These are phyloP conservation scores for Drosophila malerkotliana DNA, from an alignment of 1,140 invertebrate genomes.

Conservation along the genomic window DNA sequence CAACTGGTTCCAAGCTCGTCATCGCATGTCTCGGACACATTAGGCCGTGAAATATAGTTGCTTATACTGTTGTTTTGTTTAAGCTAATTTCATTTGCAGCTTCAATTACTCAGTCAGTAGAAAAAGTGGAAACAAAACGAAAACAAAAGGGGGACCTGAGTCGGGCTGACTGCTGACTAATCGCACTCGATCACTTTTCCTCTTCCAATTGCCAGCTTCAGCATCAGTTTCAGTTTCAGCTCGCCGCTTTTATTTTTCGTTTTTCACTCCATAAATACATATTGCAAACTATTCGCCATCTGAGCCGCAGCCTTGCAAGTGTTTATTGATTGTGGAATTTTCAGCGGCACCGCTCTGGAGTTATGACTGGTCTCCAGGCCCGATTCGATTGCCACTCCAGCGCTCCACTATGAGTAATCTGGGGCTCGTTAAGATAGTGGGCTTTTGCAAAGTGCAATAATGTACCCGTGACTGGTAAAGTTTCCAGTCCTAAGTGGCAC, in stretches of 20 bases:
- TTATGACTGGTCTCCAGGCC: conserved; percentile 22
- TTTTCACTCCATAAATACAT: conserved; percentile 19
- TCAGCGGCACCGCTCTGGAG: conserved; percentile 21
- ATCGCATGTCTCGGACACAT: conserved; percentile 64
- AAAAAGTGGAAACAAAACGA: neutral
- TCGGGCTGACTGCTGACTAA: conserved; percentile 25
- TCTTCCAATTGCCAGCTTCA: conserved; percentile 3
- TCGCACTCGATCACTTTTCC: conserved; percentile 20
- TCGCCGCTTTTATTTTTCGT: neutral
- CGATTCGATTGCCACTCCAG: conserved; percentile 7
- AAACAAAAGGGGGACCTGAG: neutral
- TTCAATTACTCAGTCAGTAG: conserved; percentile 45
- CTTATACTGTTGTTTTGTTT: conserved; percentile 34
- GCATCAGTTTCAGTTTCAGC: neutral
- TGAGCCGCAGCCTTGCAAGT: conserved; percentile 22
- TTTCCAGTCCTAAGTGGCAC: conserved; percentile 19
- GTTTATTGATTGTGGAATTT: conserved; percentile 37
- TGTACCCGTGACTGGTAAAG: conserved; percentile 19
- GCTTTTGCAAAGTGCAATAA: conserved; percentile 26
- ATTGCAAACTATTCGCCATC: conserved; percentile 40
- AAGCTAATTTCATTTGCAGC: conserved; percentile 57
- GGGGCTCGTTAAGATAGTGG: conserved; percentile 37
- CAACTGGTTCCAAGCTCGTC: conserved; percentile 15
- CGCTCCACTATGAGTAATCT: conserved; percentile 37
- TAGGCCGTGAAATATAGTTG: conserved; percentile 24